Conservation (phyloP, 2,113 vertebrate genomes). For the Chauna torquata region DNA sequence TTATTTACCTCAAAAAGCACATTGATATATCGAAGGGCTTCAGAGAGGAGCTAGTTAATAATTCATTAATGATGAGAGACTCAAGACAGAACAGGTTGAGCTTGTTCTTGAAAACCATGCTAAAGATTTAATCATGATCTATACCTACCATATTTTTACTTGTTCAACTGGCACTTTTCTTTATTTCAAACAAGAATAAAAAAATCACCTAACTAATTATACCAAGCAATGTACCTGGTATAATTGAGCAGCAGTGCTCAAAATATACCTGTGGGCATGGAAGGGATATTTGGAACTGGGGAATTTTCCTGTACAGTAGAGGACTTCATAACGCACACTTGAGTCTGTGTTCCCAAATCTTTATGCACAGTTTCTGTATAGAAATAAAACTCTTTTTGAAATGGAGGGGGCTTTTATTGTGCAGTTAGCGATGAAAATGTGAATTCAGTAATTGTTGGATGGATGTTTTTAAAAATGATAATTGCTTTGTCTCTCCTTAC, state of each 20-base stretch:
- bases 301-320: background rate
- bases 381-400: background rate
- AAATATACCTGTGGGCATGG: background rate
- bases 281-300: background rate
- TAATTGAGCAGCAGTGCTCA: background rate
- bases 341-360: background rate
- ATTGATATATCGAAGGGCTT: background rate
- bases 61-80: background rate
- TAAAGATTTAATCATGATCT: background rate
- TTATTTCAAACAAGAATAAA: background rate
- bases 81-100: background rate
- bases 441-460: background rate
- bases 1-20: background rate
- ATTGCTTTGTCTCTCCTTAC: background rate
- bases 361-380: background rate
- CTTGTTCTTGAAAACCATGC: background rate
- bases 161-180: background rate
- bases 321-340: accelerated
- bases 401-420: background rate
- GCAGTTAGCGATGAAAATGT: background rate
- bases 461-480: background rate
- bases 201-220: background rate
- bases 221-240: too few species aligned
- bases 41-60: background rate
- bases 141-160: background rate